Conservation (phyloP, 1,140 invertebrate genomes). For the Caenorhabditis brenneri region DNA sequence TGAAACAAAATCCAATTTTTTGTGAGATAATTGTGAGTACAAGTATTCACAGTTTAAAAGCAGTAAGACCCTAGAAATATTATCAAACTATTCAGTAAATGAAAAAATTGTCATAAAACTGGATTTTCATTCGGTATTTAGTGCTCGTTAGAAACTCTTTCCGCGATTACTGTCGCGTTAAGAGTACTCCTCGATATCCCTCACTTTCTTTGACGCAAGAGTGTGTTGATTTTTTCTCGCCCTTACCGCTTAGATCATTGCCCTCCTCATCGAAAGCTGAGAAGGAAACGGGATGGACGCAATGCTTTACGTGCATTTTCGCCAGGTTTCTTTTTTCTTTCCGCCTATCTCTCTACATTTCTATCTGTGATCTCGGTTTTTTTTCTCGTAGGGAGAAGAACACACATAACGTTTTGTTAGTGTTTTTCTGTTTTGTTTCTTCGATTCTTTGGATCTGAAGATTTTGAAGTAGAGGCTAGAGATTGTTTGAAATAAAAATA, state of each 20-base stretch:
- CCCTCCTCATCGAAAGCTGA: neutral
- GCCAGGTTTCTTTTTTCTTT: neutral
- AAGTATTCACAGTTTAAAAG: too few relatives aligned
- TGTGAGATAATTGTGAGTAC: too few relatives aligned
- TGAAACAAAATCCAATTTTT: too few relatives aligned
- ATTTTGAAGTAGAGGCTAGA: neutral
- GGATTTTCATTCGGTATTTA: too few relatives aligned
- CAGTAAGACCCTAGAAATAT: too few relatives aligned
- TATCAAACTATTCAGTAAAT: too few relatives aligned
- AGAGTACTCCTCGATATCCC: neutral
- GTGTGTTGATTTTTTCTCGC: neutral
- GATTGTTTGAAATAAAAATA: neutral
- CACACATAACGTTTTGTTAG: neutral
- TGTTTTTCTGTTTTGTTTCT: neutral
- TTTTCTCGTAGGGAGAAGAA: neutral
- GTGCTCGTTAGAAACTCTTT: too few relatives aligned
- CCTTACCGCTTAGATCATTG: neutral
- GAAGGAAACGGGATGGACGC: neutral
- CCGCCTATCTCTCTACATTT: conserved; percentile 18
- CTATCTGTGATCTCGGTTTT: neutral
- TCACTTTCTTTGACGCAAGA: neutral
- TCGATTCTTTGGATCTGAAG: neutral
- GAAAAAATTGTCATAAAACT: too few relatives aligned
- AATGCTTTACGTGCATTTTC: conserved; percentile 28
- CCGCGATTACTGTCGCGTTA: too few relatives aligned